A percentile compares a stretch with the other conserved stretches of the same genome.
These are phyloP conservation scores for Chaetophractus vellerosus DNA, from an alignment of 2,797 vertebrate genomes.

Conservation along the genomic window DNA sequence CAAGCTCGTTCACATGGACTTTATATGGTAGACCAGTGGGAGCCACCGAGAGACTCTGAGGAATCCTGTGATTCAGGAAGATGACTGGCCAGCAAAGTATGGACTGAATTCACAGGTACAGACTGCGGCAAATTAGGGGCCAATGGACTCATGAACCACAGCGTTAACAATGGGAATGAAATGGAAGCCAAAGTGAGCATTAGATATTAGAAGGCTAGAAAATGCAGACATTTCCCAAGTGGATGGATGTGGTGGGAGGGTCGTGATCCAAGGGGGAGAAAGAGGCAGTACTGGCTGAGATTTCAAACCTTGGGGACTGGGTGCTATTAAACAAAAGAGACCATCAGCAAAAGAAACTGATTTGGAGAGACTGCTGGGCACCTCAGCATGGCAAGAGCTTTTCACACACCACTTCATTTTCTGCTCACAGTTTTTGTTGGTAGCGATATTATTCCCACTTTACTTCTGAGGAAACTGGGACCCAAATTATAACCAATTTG, in stretches of 20 bases:
- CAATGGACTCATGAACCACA: neutral
- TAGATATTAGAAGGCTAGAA: neutral
- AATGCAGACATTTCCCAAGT: neutral
- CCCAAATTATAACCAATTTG: constrained; percentile 56
- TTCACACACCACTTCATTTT: constrained; percentile 4
- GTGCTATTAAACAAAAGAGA: constrained; percentile 67
- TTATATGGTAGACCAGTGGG: neutral
- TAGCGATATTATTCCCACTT: constrained; percentile 57
- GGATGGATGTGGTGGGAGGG: neutral
- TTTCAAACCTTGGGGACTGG: constrained; percentile 48
- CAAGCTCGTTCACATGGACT: neutral
- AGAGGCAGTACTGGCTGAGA: neutral
- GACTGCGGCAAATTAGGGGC: neutral
- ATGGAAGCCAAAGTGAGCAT: neutral
- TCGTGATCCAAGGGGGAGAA: neutral
- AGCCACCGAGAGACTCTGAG: neutral
- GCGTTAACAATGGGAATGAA: neutral
- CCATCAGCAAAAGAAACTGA: neutral
- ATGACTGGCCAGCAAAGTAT: neutral
- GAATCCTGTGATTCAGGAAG: neutral
- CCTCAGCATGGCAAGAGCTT: constrained; percentile 21
- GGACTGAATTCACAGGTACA: neutral
- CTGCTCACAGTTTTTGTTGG: constrained; percentile 62
- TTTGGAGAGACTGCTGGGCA: constrained; percentile 53
- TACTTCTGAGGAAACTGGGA: constrained; percentile 64